phyloP scores from a whole-genome alignment of 2,797 vertebrate genomes.

The Clarias fuscus region DNA sequence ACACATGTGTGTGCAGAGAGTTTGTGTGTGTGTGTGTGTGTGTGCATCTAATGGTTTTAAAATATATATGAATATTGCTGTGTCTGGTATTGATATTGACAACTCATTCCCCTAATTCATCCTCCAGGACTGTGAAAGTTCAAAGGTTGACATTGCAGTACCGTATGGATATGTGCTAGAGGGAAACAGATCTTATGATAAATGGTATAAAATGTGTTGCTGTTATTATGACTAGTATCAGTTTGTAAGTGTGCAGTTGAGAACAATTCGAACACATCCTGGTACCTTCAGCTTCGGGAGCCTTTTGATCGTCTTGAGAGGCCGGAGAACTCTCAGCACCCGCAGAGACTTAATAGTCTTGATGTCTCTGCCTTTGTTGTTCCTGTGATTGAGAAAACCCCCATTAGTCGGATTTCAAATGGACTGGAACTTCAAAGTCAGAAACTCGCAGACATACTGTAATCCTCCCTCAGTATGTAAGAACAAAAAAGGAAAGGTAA shows the following conservation, averaged over 20 bases:
- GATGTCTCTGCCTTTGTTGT: constrained; percentile 97
- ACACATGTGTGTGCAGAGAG: no score
- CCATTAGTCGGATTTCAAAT: not conserved
- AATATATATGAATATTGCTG: no score
- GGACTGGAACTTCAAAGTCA: constrained; percentile 25
- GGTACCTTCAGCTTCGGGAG: constrained; percentile 96
- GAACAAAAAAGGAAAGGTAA: not conserved
- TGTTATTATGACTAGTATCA: no score
- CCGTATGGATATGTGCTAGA: no score
- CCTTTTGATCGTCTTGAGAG: constrained; percentile 98
- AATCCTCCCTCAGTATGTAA: not conserved
- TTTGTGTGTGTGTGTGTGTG: no score
- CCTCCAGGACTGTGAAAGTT: no score
- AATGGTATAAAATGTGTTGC: no score
- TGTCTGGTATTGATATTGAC: no score
- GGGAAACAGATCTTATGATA: no score
- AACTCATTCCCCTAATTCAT: no score
- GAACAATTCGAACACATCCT: not conserved
- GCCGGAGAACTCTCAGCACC: constrained; percentile 90
- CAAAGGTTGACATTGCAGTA: no score
- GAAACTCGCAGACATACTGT: constrained; percentile 9
- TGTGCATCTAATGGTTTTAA: no score
- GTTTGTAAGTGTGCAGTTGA: not conserved
- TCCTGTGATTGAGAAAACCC: constrained; percentile 71
- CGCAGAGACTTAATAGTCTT: constrained; percentile 98